These are phyloP conservation scores for Scaptomyza tumidula DNA, from an alignment of 2,888 invertebrate species.

Conservation along the genomic window DNA sequence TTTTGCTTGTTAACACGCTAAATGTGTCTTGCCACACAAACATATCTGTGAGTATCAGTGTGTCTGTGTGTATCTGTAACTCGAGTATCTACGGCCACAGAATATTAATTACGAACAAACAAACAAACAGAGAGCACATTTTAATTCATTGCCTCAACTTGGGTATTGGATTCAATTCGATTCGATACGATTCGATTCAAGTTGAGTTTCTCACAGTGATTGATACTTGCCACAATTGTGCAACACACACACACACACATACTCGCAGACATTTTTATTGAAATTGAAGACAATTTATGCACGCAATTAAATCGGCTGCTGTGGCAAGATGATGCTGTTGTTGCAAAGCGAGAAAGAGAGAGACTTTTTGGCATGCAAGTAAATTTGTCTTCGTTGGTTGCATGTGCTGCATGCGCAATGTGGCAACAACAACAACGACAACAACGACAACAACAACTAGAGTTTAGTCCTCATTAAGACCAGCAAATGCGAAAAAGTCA, in stretches of 20 bases:
- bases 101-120: conserved; percentile 69
- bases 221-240: conserved; percentile 67
- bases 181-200: conserved; percentile 21
- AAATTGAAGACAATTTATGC: conserved; percentile 77
- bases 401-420: conserved; percentile 75
- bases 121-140: conserved; percentile 12
- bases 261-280: conserved; percentile 58
- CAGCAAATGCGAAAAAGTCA: conserved; percentile 33
- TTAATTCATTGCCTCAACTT: conserved; percentile 22
- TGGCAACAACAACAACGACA: neutral
- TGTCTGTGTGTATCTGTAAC: conserved; percentile 30
- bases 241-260: conserved; percentile 27
- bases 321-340: conserved; percentile 25
- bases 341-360: conserved; percentile 2
- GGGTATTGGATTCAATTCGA: conserved; percentile 8
- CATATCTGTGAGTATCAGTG: conserved; percentile 17
- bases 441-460: neutral
- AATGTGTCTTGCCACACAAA: conserved; percentile 52
- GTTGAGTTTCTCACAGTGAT: conserved; percentile 68
- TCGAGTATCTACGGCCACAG: conserved; percentile 54
- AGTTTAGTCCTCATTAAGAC: conserved; percentile 49
- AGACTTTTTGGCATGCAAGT: conserved; percentile 76
- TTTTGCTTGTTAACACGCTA: conserved; percentile 70
- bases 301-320: conserved; percentile 68
- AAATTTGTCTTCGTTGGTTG: conserved; percentile 69